Evolutionary conservation across 2,113 vertebrate species (phyloP), one percentile per base, ranked within the genome.

Genomic region (Natator depressus): DNA sequence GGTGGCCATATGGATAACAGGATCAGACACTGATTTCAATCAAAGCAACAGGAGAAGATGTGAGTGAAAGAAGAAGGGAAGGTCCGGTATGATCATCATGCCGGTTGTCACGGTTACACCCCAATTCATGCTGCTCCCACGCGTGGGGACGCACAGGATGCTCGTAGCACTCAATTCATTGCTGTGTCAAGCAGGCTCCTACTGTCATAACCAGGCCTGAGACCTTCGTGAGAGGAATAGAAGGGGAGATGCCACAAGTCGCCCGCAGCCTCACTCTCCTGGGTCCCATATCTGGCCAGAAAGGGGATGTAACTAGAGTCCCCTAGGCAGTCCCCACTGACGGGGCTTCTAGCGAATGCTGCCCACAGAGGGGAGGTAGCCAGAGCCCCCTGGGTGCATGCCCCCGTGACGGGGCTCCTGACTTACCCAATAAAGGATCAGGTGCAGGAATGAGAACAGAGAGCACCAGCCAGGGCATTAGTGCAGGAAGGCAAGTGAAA

Each of bases 241-340:
- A 31, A 42, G 27, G 12, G n/a, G 25, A 59, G 16, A 22, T 12
- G 0, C 8, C 0, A 0, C 0, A 1, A 8, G 46, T 3, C 1
- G 4, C 0, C 83, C 35, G 0, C 1, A 0, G 2, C 0, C 3
- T 9, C 55, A 14, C 59, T 3, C 31, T 1, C 0, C 75, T 51
- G 13, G 22, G 25, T 5, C 75, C 42, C 1, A 1, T 5, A 25
- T 54, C 24, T 10, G 1, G 62, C 50, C 20, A 57, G 65, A 79
- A 50, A 16, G 42, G 27, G 3, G 49, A 10, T 11, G 55, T 19
- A 6, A 16, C 2, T 53, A 5, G 27, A 46, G 59, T 2, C 27
- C 22, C 35, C 3, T 9, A 5, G 55, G 2, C 7, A 22, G 12
- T 27, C 2, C 11, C 9, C 16, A 1, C 47, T 42, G 51, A 3